Base-by-base conservation (phyloP, 2,113 vertebrate species). In the Chaenocephalus aceratus region DNA sequence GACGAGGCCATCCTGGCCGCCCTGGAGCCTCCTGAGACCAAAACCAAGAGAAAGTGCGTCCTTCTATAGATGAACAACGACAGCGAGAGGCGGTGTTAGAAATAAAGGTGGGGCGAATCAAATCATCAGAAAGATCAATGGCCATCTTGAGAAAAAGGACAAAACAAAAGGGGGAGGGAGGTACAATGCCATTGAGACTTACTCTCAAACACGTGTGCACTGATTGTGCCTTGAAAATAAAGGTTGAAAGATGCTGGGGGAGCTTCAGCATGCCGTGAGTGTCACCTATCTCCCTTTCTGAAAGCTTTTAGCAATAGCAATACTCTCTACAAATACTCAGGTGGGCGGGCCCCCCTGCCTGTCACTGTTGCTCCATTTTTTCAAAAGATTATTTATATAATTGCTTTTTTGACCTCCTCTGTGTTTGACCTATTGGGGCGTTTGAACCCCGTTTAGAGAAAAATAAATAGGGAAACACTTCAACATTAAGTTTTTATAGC, bases 1-100 rank as follows among this genome's bases (percentile, higher is more conserved):
- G 95, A 95, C 8, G 95, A 95, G 88, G 95, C 95, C 72, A 95
- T 95, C 66, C 88, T 95, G 75, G 95, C 95, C 6, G 95, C 95
- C 3, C 83, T 95, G 91, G 95, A 95, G 82, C 95, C 95, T 44
- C 95, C 95, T 0, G 95, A 95, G 93, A 94, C 91, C 79, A 95
- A 95, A 90, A 87, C 84, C 59, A 95, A 94, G 90, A 93, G 87
- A 79, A 94, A 88, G 87, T 95, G 95, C 23, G 1, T 90, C 48
- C 91, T 95, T 64, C 89, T 95, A 94, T 95, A 95, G 85, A 91
- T 18, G 34, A 83, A 56, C 16, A 46, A 34, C 41, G 2, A 48
- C 44, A 57, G 4, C 16, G 26, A 59, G 73, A 71, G 21, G 46
- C 3, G 14, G 63, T 79, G 75, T 68, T 72, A 79, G 77, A 70